Percentiles rank a stretch among this genome's conserved stretches.
Evolutionary conservation across 2,888 invertebrate species (phyloP).

Genomic region (Anoncus sp.): DNA sequence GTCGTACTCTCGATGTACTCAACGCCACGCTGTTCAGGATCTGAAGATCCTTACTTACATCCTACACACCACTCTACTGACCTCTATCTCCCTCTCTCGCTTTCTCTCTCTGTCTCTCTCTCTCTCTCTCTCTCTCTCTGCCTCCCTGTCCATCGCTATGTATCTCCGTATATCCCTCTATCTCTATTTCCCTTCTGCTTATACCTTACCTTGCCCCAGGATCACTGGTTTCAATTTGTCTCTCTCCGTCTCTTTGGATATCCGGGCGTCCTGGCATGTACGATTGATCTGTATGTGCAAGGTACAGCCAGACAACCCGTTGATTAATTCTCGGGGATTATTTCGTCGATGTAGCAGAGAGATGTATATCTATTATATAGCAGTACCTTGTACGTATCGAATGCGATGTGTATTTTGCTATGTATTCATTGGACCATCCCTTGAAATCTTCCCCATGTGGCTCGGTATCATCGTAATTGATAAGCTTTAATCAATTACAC

Average conservation of each 20-base stretch:
- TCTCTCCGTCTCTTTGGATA: conserved; percentile 12
- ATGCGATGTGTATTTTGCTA: conserved; percentile 11
- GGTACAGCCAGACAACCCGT: conserved; percentile 18
- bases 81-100: conserved; percentile 8
- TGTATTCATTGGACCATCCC: conserved; percentile 8
- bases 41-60: conserved; percentile 45
- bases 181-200: not conserved
- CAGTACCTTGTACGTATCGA: not conserved
- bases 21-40: conserved; percentile 20
- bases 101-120: conserved; percentile 11
- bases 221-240: conserved; percentile 1
- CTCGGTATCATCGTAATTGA: too few relatives aligned
- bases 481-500: too few relatives aligned
- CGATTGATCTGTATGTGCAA: conserved; percentile 20
- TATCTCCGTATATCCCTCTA: not conserved
- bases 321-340: conserved; percentile 46
- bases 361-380: conserved; percentile 16
- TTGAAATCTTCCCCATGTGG: too few relatives aligned
- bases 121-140: not conserved
- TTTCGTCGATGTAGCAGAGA: conserved; percentile 2
- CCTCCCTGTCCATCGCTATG: not conserved
- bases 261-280: not conserved
- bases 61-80: conserved; percentile 23
- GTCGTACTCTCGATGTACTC: conserved; percentile 41
- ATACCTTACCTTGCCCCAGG: not conserved